Evolutionary conservation across 1,140 invertebrate genomes (phyloP).

Genomic region (Wiebesia pumilae): DNA sequence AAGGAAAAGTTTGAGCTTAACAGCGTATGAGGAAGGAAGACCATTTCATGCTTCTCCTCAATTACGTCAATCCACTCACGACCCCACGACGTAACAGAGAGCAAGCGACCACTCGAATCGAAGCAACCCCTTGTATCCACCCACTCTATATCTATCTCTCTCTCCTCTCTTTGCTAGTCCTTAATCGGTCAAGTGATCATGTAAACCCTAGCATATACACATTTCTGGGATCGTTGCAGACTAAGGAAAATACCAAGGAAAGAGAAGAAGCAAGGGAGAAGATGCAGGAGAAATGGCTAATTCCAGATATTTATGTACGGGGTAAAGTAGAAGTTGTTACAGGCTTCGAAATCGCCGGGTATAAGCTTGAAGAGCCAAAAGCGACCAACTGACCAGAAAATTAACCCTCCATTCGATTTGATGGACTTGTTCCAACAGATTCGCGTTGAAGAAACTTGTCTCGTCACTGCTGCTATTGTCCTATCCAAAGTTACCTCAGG

Average conservation of each 20-base stretch:
- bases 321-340: constrained; percentile 73
- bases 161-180: constrained; percentile 67
- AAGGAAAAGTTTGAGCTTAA: not conserved
- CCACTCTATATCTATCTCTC: constrained; percentile 55
- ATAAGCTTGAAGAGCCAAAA: constrained; percentile 75
- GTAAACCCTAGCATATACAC: constrained; percentile 58
- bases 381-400: constrained; percentile 77
- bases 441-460: constrained; percentile 43
- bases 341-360: constrained; percentile 70
- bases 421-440: constrained; percentile 64
- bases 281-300: constrained; percentile 75
- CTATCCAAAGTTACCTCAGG: constrained; percentile 23
- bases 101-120: constrained; percentile 68
- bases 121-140: constrained; percentile 59
- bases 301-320: constrained; percentile 76
- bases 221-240: not conserved
- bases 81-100: constrained; percentile 65
- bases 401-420: constrained; percentile 75
- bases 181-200: constrained; percentile 76
- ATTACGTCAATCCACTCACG: constrained; percentile 75
- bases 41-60: constrained; percentile 71
- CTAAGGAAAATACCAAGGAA: constrained; percentile 43
- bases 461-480: not conserved
- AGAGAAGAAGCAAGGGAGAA: constrained; percentile 51
- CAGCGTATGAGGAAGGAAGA: not conserved